Percentiles rank a stretch among this genome's conserved stretches.
phyloP scores from a whole-genome alignment of 1,140 invertebrate species.

The Brachionus asplanchnoidis region DNA sequence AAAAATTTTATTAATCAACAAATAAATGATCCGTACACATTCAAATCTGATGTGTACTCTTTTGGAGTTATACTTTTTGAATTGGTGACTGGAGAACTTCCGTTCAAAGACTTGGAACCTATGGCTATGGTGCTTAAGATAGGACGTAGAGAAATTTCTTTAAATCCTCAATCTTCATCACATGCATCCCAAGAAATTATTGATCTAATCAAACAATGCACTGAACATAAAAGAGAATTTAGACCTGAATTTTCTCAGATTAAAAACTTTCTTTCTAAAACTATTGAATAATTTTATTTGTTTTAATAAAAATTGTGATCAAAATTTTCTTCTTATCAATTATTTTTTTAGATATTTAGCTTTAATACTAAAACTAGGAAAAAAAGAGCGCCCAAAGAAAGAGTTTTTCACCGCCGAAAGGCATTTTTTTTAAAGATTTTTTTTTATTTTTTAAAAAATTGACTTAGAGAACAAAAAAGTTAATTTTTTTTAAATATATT shows the following conservation, averaged over 20 bases:
- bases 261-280: background rate
- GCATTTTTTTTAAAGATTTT: too few species aligned
- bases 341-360: too few species aligned
- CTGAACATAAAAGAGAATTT: background rate
- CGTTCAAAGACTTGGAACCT: slow-evolving; percentile 62
- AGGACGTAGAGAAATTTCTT: background rate
- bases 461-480: too few species aligned
- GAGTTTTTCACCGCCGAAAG: too few species aligned
- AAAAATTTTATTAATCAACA: slow-evolving; percentile 65
- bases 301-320: background rate
- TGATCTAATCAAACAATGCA: background rate
- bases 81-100: slow-evolving; percentile 78
- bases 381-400: too few species aligned
- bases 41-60: slow-evolving; percentile 97
- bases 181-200: background rate
- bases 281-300: background rate
- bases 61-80: slow-evolving; percentile 96
- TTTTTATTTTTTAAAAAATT: too few species aligned
- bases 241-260: background rate
- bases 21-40: slow-evolving; percentile 90
- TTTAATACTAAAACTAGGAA: too few species aligned
- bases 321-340: too few species aligned
- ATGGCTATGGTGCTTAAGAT: slow-evolving; percentile 8
- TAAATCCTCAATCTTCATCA: background rate
- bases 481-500: too few species aligned